Base-by-base conservation (phyloP, 2,113 vertebrate species). In the Cacatua alba region DNA sequence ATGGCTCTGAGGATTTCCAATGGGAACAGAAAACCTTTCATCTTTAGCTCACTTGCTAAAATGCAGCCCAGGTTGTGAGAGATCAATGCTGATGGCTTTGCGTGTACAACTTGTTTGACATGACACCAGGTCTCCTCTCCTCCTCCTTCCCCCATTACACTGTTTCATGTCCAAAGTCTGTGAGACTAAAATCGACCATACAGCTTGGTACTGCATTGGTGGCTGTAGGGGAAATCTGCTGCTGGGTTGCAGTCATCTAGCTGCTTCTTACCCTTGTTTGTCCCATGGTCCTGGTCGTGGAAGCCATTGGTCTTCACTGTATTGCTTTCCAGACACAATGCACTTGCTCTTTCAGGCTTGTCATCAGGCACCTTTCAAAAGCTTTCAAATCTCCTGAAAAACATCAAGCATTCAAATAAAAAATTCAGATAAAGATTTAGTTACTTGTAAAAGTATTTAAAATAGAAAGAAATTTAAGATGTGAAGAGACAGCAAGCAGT, bases 1-100 rank as follows among this genome's bases (percentile, higher is more conserved):
- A 97, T 82, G 91, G 57, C 74, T 94, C 67, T 72, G 70, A 82
- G 80, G 69, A 71, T 72, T 94, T 84, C 62, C 86, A 94, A 63
- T 7, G 48, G 80, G 62, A 91, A 59, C 48, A 91, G 77, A 86
- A 94, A 94, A 44, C 28, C 65, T 96, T 96, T 95, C 37, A 68
- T 82, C 86, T 92, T 76, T 17, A 53, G 57, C 53, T 88, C 77
- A 28, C 41, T 91, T 41, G 41, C 39, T 69, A 53, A 86, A 87
- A 92, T 35, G n/a, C 49, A 87, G 41, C 48, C 39, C 86, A 92
- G 80, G 59, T 74, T 87, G 29, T 23, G 41, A 91, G 65, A 5
- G 13, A 89, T 49, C 35, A 31, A 5, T 0, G 31, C 26, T 68
- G 64, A 78, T 41, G 53, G 16, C 28, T 90, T 68, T 64, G 62